These are phyloP conservation scores for Spinus olivaceus DNA, from an alignment of 2,797 vertebrate species.

Conservation along the genomic window DNA sequence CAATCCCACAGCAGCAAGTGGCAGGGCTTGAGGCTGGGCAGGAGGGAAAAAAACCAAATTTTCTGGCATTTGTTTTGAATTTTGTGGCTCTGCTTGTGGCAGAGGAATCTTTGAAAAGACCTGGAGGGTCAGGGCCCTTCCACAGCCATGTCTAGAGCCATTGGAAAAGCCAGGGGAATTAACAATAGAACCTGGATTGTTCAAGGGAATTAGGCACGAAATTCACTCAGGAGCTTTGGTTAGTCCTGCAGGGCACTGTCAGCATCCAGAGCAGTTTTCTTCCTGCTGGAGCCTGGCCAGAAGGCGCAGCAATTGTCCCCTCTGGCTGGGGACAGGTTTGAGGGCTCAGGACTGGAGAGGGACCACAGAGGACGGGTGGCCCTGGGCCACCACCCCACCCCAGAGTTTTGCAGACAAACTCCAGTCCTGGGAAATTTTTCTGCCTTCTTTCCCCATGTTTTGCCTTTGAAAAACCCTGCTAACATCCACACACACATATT, in stretches of 20 bases:
- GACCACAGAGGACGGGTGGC: rapidly evolving
- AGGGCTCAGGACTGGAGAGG: neutral
- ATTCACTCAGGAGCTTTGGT: neutral
- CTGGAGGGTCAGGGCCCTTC: rapidly evolving
- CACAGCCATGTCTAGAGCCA: rapidly evolving
- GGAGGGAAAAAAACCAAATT: rapidly evolving
- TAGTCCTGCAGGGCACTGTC: neutral
- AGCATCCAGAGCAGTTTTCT: neutral
- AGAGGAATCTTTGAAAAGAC: neutral
- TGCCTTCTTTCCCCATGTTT: neutral
- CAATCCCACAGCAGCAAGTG: rapidly evolving
- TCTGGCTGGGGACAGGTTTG: neutral
- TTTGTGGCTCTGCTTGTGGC: neutral
- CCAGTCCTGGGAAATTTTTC: neutral
- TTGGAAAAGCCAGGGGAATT: neutral
- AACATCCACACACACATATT: rapidly evolving
- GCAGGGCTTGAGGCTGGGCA: neutral
- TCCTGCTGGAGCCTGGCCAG: neutral
- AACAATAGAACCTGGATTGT: neutral
- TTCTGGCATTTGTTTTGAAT: neutral
- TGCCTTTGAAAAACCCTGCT: neutral
- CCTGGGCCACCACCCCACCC: rapidly evolving
- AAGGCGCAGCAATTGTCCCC: neutral
- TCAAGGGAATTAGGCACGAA: neutral
- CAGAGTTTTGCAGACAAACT: neutral